Base-by-base conservation (phyloP, 2,113 vertebrate genomes). In the Mystacornis crossleyi region DNA sequence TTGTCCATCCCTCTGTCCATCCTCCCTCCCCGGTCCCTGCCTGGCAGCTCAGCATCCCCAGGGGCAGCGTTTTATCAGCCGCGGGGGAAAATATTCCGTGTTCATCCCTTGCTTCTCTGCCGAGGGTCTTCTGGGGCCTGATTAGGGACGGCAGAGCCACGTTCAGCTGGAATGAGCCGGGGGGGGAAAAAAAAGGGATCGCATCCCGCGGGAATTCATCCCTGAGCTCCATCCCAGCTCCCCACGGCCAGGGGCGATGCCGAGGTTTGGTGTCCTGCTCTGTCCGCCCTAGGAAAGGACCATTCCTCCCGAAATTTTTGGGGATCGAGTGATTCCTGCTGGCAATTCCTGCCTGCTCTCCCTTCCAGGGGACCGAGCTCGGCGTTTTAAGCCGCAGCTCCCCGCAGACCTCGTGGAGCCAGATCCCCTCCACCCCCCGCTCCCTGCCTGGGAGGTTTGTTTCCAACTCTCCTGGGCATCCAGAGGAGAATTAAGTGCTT, bases 381-480 rank as follows among this genome's bases (percentile, higher is more conserved):
- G 45, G 0, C 14, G 26, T 11, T 92, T 91, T 4, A 14, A 70
- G n/a, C 89, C 14, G 18, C 65, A 43, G 13, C 28, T 88, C 93
- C 95, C 91, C 0, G 0, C 62, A 57, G 90, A 82, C 53, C 79
- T 72, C 90, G 1, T 3, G 0, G 71, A 80, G 72, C 89, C 28
- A 16, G 0, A 3, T 72, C 14, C 42, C 80, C 71, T 38, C 38
- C 38, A 38, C 31, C 21, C 55, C 17, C 40, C 4, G 60, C 95
- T 81, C 61, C 19, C 40, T 4, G 73, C 94, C 85, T 8, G 19
- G 7, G 64, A 69, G 86, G 60, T 84, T 97, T 54, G 15, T 78
- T 83, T 23, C 54, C 85, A 88, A 47, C 79, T 88, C 90, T 88
- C 90, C 74, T 4, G 82, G 58, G 92, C 92, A 62, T 38, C 90